phyloP scores from a whole-genome alignment of 2,888 invertebrate genomes.

The Digitonthophagus gazella region DNA sequence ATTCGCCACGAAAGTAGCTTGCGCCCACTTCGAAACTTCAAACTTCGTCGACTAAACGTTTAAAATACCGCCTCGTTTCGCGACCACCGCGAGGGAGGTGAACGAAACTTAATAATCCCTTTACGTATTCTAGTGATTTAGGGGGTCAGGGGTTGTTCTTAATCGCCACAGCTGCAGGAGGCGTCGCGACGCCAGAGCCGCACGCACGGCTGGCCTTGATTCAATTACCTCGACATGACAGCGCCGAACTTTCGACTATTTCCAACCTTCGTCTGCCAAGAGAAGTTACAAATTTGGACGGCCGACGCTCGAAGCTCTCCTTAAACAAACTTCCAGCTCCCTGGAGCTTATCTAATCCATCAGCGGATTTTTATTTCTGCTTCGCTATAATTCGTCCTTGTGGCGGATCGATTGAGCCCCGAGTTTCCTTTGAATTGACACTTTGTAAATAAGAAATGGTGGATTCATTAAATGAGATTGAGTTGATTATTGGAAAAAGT shows the following conservation, averaged over 20 bases:
- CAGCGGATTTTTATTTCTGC: background rate
- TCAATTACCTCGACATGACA: background rate
- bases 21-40: conserved; percentile 17
- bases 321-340: background rate
- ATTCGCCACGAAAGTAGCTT: conserved; percentile 13
- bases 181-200: background rate
- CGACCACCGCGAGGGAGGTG: background rate
- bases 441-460: too few species aligned
- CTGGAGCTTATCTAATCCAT: background rate
- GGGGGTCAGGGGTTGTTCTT: conserved; percentile 18
- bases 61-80: conserved; percentile 7
- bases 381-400: background rate
- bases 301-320: background rate
- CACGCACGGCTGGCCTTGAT: background rate
- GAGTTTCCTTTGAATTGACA: background rate
- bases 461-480: too few species aligned
- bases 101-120: conserved; percentile 32
- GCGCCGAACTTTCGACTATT: background rate
- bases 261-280: background rate
- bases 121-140: conserved; percentile 33
- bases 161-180: background rate
- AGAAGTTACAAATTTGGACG: background rate
- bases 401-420: background rate
- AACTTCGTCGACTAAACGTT: conserved; percentile 14
- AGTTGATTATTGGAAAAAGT: background rate